phyloP scores from a whole-genome alignment of 2,113 vertebrate genomes.

The Pitta sordida region DNA sequence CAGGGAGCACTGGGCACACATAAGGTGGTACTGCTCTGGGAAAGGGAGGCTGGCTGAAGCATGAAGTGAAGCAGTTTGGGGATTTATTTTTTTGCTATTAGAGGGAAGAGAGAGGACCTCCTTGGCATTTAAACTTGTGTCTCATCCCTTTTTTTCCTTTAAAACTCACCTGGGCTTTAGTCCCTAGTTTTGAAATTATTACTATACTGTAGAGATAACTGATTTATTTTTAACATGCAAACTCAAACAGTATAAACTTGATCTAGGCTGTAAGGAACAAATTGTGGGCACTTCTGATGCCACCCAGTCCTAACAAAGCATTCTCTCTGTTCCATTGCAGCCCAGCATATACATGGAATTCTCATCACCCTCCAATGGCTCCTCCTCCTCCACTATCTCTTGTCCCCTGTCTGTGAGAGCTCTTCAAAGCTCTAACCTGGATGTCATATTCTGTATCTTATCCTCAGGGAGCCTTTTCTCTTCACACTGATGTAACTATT shows the following conservation, averaged over 20 bases:
- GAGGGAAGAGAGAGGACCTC: background rate
- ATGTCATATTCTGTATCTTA: conserved; percentile 33
- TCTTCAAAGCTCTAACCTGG: conserved; percentile 38
- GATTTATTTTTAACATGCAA: background rate
- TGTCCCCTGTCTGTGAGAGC: background rate
- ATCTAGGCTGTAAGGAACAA: background rate
- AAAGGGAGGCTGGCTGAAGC: background rate
- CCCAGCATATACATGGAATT: background rate
- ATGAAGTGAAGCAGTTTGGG: background rate
- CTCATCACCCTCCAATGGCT: background rate
- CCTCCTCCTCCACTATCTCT: background rate
- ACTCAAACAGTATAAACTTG: background rate
- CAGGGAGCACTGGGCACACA: background rate
- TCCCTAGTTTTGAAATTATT: background rate
- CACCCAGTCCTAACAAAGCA: background rate
- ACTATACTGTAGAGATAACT: accelerated
- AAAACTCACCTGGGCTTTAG: background rate
- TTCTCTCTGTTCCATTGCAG: background rate
- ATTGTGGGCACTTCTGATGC: background rate
- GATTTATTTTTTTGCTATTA: background rate
- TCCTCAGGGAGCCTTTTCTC: conserved; percentile 13
- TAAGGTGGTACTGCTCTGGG: background rate
- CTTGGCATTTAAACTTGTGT: background rate
- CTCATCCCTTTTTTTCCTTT: background rate
- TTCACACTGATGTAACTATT: conserved; percentile 32